Evolutionary conservation across 2,888 invertebrate species (phyloP), one percentile per base, ranked within the genome.

Genomic region (Cactoblastis cactorum): DNA sequence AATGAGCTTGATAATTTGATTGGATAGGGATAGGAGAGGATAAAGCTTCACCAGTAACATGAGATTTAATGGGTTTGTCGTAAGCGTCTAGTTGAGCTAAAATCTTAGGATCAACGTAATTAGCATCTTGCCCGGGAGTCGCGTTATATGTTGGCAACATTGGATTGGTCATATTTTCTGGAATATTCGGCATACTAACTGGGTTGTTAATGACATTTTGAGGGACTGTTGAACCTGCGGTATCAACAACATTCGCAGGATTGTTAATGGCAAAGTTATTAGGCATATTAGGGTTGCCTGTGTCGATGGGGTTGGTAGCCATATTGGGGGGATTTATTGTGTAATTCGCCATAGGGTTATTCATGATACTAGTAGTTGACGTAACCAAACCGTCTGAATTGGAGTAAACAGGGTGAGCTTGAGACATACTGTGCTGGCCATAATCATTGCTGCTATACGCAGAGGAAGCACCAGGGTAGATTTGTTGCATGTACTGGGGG

Each of bases 1-100:
- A n/a, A 12, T 41, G 34, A 14, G 54, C 59, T 43, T 67, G 69
- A 52, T 63, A 74, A 2, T 51, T 53, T 0, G 63, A 58, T 15
- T 67, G 67, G 47, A 66, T 77, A 22, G 51, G 57, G 0, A 69
- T 32, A 15, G 52, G 57, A 47, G 68, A 45, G 1, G 78, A 68
- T 4, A 88, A 38, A 0, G 88, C 89, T 64, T 89, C 75, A 0
- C 87, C 86, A 0, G 81, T 84, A 0, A 80, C 80, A 51, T 88
- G 88, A 0, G 89, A 89, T 50, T 84, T 88, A 14, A 89, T 89
- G 1, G 89, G 88, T 54, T 80, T 75, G 55, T 89, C 89, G 0
- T 74, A 59, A 1, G 77, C 76, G 34, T 85, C 87, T 1, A 85
- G 51, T 50, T 83, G 74, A 0, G 83, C 61, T 24, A 85, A 50